phyloP scores from a whole-genome alignment of 2,888 invertebrate species.

The Elegia similella region DNA sequence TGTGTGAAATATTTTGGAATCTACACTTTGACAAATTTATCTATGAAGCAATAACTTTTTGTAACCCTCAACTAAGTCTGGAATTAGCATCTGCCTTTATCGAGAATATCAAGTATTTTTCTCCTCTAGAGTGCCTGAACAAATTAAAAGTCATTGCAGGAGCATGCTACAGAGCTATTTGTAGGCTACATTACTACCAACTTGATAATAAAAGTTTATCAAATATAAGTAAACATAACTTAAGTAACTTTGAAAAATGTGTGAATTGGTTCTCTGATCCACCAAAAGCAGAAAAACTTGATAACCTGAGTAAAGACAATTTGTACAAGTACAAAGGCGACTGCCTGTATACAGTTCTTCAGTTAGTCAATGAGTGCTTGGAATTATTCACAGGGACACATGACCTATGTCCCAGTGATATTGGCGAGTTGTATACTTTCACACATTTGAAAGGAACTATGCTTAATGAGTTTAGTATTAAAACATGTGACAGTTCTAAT shows the following conservation, averaged over 20 bases:
- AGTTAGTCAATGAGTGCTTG: conserved; percentile 44
- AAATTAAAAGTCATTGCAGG: conserved; percentile 46
- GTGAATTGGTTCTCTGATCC: conserved; percentile 55
- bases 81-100: conserved; percentile 56
- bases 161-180: conserved; percentile 54
- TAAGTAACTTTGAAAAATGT: conserved; percentile 50
- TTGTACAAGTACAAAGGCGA: conserved; percentile 56
- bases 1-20: conserved; percentile 67
- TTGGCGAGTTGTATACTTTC: conserved; percentile 28
- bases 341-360: conserved; percentile 45
- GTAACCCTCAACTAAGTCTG: conserved; percentile 53
- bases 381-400: conserved; percentile 39
- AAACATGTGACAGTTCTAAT: conserved; percentile 43
- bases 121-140: conserved; percentile 50
- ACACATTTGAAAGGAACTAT: conserved; percentile 7
- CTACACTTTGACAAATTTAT: conserved; percentile 57
- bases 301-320: conserved; percentile 47
- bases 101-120: conserved; percentile 57
- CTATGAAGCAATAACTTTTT: conserved; percentile 55
- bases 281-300: conserved; percentile 53
- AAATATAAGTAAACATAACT: conserved; percentile 34
- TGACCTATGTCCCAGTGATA: conserved; percentile 36
- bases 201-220: conserved; percentile 33
- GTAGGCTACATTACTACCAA: conserved; percentile 54
- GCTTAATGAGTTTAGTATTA: conserved; percentile 25